These are phyloP conservation scores for Euzophera pinguis DNA, from an alignment of 2,888 invertebrate species.

Conservation along the genomic window DNA sequence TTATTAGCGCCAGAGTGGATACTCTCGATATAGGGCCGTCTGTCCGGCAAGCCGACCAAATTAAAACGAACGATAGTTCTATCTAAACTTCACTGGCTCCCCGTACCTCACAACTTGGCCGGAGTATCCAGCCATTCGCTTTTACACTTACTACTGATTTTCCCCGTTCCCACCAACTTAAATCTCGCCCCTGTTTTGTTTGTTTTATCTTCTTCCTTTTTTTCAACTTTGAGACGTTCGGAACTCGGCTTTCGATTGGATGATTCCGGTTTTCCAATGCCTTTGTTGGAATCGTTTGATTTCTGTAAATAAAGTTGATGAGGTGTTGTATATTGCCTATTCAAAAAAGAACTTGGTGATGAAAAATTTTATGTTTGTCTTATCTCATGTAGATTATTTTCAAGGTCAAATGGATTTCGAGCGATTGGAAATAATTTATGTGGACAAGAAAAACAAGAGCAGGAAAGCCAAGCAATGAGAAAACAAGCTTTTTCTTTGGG, in stretches of 20 bases:
- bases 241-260: background rate
- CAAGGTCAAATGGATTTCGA: too few relatives aligned
- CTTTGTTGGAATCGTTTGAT: background rate
- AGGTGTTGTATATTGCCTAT: too few relatives aligned
- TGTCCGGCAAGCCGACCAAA: slow-evolving; percentile 8
- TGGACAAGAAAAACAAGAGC: too few relatives aligned
- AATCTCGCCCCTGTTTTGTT: slow-evolving; percentile 6
- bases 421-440: too few relatives aligned
- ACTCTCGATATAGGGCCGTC: slow-evolving; percentile 7
- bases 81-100: slow-evolving; percentile 5
- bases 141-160: slow-evolving; percentile 3
- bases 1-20: slow-evolving; percentile 3
- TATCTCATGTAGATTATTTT: too few relatives aligned
- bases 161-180: background rate
- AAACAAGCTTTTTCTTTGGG: too few relatives aligned
- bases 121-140: slow-evolving; percentile 2
- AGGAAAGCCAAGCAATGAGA: too few relatives aligned
- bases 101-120: slow-evolving; percentile 8
- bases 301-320: background rate
- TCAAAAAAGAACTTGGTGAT: too few relatives aligned
- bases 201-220: slow-evolving; percentile 4
- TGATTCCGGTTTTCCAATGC: background rate
- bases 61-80: slow-evolving; percentile 13
- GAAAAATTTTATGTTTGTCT: too few relatives aligned
- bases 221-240: slow-evolving; percentile 7